These are phyloP conservation scores for Trissolcus basalis DNA, from an alignment of 1,140 invertebrate species.

Conservation along the genomic window DNA sequence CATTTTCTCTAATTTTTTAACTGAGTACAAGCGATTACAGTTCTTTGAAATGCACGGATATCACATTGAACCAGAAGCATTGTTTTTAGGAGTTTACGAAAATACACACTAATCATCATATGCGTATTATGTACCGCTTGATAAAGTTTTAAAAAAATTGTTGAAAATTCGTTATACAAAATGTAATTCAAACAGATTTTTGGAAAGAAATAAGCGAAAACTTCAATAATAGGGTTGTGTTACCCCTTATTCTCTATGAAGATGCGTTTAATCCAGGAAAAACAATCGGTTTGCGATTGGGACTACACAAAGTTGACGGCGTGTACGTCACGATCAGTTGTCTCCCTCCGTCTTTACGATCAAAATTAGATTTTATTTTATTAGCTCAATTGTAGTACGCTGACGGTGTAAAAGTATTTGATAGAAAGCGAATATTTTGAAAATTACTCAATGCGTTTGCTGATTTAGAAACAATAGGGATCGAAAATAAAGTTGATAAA, in stretches of 20 bases:
- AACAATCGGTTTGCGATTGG: conserved; percentile 19
- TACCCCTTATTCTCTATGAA: conserved; percentile 41
- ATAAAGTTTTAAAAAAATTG: conserved; percentile 28
- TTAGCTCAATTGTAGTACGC: conserved; percentile 46
- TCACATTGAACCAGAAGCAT: conserved; percentile 18
- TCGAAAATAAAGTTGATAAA: conserved; percentile 20
- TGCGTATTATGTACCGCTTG: conserved; percentile 13
- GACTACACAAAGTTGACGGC: conserved; percentile 47
- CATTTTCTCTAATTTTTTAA: conserved; percentile 21
- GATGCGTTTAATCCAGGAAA: conserved; percentile 52
- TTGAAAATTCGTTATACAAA: conserved; percentile 11
- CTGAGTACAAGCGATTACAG: conserved; percentile 32
- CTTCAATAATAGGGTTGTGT: conserved; percentile 22
- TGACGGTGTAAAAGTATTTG: conserved; percentile 40
- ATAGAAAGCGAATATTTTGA: conserved; percentile 39
- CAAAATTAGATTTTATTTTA: conserved; percentile 50
- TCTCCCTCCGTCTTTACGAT: conserved; percentile 41
- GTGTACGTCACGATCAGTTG: conserved; percentile 40
- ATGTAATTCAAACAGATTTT: conserved; percentile 34
- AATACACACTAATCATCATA: conserved; percentile 5
- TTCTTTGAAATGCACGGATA: conserved; percentile 20
- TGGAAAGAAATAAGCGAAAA: conserved; percentile 22
- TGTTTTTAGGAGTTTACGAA: conserved; percentile 21
- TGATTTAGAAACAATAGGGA: conserved; percentile 22
- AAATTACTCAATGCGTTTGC: conserved; percentile 33